phyloP scores from a whole-genome alignment of 2,888 invertebrate species.

The Argyresthia goedartella region DNA sequence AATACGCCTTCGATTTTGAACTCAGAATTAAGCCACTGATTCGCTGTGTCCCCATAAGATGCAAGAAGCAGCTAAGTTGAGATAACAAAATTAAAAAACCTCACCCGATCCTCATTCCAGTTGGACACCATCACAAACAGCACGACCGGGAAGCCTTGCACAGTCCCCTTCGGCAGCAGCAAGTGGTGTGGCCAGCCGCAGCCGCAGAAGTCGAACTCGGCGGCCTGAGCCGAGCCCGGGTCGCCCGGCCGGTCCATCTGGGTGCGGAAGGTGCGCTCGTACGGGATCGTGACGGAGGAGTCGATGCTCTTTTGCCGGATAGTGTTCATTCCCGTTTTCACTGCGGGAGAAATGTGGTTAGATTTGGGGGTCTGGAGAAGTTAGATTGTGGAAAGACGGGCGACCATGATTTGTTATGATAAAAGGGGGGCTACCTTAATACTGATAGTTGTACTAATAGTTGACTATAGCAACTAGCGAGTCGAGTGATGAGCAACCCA shows the following conservation, averaged over 20 bases:
- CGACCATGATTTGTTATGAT: no score
- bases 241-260: slow-evolving; percentile 73
- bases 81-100: slow-evolving; percentile 15
- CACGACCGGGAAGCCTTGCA: slow-evolving; percentile 75
- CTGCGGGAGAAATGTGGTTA: slow-evolving; percentile 34
- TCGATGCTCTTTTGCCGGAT: slow-evolving; percentile 76
- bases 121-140: slow-evolving; percentile 85
- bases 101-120: slow-evolving; percentile 75
- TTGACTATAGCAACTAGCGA: no score
- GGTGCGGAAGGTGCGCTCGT: slow-evolving; percentile 84
- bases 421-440: no score
- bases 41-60: no score
- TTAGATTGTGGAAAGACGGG: no score
- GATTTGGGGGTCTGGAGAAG: no score
- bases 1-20: no score
- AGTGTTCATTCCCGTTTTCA: slow-evolving; percentile 76
- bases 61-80: no score
- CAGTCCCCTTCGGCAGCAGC: slow-evolving; percentile 79
- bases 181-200: slow-evolving; percentile 92
- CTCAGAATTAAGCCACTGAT: no score
- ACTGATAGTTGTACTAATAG: no score
- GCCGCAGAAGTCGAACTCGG: slow-evolving; percentile 84
- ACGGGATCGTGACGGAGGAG: slow-evolving; percentile 87
- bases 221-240: slow-evolving; percentile 50
- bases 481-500: no score